Base-by-base conservation (phyloP, 2,113 vertebrate genomes). In the Nymphicus hollandicus region DNA sequence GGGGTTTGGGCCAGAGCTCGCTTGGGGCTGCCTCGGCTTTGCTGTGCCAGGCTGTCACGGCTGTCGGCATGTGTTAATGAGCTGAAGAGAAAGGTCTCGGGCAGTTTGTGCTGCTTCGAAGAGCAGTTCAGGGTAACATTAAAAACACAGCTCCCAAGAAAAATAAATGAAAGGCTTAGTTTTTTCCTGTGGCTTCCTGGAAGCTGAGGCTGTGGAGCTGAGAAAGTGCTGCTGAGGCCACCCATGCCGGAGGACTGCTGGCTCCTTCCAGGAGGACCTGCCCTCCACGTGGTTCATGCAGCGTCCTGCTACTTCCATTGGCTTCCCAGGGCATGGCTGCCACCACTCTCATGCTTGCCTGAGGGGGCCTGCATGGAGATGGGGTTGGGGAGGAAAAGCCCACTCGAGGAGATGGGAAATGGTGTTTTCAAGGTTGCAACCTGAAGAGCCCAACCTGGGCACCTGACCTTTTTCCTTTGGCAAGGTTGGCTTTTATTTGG, bases 151-250 rank as follows among this genome's bases (percentile, higher is more conserved):
- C 52, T 74, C 13, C 43, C 76, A 87, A 93, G 93, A 93, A 92
- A 93, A 95, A 95, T 91, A 91, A 96, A 93, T 82, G 88, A 77
- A 69, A 35, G 66, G 56, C 39, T 95, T 66, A 15, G 35, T 28
- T 69, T 92, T 85, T 79, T 77, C 63, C 64, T 70, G 91, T 74
- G 78, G 83, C 74, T 0, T 13, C 58, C 70, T 90, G 61, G 27
- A 35, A 37, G 79, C 88, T 39, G 92, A 4, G 5, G 76, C 68
- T 3, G 0, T 5, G 17, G 47, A 73, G 86, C 65, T 41, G 61
- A 46, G 66, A 24, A 53, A 16, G 66, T 0, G 63, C 60, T 50
- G 78, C 80, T 0, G 27, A 41, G 94, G 68, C 93, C 96, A 95
- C 90, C 91, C 96, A 82, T 1, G 1, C 74, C 0, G 6, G 29